Percentiles rank a stretch among this genome's conserved stretches.
Evolutionary conservation across 2,113 vertebrate genomes (phyloP).

Genomic region (Excalfactoria chinensis): DNA sequence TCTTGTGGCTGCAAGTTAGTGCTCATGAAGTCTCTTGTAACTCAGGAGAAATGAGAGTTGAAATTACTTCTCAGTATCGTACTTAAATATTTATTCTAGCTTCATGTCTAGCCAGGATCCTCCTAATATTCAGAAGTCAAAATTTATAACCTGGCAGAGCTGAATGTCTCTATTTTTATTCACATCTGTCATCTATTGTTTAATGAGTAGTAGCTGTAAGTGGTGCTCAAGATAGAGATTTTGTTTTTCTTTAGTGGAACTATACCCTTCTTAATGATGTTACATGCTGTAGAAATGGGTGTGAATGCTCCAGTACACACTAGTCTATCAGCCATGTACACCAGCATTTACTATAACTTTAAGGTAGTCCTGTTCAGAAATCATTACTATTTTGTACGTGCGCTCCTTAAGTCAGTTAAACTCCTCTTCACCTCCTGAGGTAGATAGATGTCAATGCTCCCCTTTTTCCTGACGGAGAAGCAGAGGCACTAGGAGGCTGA

Average conservation of each 20-base stretch:
- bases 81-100: not conserved
- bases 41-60: not conserved
- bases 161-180: not conserved
- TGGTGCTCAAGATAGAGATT: not conserved
- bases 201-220: not conserved
- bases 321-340: not conserved
- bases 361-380: not conserved
- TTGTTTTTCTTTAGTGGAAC: not conserved
- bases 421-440: not conserved
- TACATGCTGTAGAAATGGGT: not conserved
- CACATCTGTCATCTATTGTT: not conserved
- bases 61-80: not conserved
- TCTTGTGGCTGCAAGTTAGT: not conserved
- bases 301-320: not conserved
- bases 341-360: not conserved
- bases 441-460: constrained; percentile 9
- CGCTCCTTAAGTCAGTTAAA: not conserved
- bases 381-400: fast-evolving
- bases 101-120: not conserved
- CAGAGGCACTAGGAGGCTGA: constrained; percentile 35
- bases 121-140: not conserved
- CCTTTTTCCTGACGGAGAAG: not conserved
- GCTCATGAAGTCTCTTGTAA: not conserved
- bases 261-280: not conserved
- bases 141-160: not conserved